Percentiles rank a stretch among this genome's conserved stretches.
Conservation (phyloP, 2,888 invertebrate species). For the Aspidiotus rigidus region DNA sequence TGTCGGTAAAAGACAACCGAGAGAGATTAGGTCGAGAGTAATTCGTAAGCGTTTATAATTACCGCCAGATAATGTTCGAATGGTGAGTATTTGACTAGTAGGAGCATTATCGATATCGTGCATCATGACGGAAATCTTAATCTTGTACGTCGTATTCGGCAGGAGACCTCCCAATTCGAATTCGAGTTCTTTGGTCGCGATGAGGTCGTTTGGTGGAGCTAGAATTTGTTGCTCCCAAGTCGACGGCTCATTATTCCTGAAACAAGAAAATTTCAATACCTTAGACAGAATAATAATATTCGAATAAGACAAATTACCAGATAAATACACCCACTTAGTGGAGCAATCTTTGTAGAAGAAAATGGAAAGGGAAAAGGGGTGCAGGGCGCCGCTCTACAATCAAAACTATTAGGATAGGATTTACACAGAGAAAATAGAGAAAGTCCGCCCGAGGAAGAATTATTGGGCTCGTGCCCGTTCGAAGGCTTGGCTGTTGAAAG, state of each 20-base stretch:
- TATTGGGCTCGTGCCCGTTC: too few species aligned
- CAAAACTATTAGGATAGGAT: too few species aligned
- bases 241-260: constrained; percentile 56
- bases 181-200: constrained; percentile 75
- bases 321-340: too few species aligned
- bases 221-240: constrained; percentile 78
- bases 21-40: not conserved
- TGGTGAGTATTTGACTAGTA: constrained; percentile 64
- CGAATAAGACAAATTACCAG: too few species aligned
- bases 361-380: too few species aligned
- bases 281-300: too few species aligned
- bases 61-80: constrained; percentile 55
- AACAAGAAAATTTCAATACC: constrained; percentile 36
- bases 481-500: too few species aligned
- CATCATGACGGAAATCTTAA: constrained; percentile 69
- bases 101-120: constrained; percentile 69
- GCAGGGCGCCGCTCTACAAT: too few species aligned
- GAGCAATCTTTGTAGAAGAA: too few species aligned
- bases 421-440: too few species aligned
- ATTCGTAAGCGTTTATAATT: constrained; percentile 7
- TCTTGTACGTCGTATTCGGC: constrained; percentile 70
- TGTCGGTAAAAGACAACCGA: too few species aligned
- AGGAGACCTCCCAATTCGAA: constrained; percentile 68
- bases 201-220: constrained; percentile 74
- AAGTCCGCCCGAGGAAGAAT: too few species aligned